Evolutionary conservation across 2,797 vertebrate genomes (phyloP).

Genomic region (Hafferia zeledoni): DNA sequence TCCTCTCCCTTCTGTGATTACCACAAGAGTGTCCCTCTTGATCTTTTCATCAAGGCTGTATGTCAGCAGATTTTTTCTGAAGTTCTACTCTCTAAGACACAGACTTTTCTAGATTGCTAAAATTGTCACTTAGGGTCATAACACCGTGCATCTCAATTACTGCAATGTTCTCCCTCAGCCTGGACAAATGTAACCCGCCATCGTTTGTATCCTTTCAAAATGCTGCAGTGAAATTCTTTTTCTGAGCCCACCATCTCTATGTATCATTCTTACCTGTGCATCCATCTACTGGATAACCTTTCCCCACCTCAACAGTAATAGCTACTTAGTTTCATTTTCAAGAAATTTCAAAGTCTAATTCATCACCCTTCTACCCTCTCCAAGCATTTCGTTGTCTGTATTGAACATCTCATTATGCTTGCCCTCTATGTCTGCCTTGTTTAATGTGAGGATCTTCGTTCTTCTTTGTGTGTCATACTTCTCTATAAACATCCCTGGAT

Average conservation of each 20-base stretch:
- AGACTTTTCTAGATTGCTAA: not conserved
- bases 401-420: not conserved
- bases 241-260: not conserved
- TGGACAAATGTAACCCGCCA: not conserved
- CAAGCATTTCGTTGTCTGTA: not conserved
- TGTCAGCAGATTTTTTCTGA: not conserved
- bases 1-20: not conserved
- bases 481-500: not conserved
- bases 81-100: not conserved
- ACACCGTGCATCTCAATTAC: not conserved
- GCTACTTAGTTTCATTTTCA: not conserved
- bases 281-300: not conserved
- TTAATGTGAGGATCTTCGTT: not conserved
- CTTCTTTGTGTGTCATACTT: not conserved
- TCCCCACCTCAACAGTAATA: not conserved
- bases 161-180: not conserved
- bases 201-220: not conserved
- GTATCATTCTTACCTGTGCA: not conserved
- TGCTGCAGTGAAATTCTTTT: not conserved
- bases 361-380: not conserved
- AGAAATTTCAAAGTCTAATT: not conserved
- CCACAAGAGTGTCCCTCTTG: not conserved
- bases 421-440: not conserved
- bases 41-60: not conserved
- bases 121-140: not conserved